phyloP scores from a whole-genome alignment of 2,797 vertebrate species.

The Danio aesculapii region DNA sequence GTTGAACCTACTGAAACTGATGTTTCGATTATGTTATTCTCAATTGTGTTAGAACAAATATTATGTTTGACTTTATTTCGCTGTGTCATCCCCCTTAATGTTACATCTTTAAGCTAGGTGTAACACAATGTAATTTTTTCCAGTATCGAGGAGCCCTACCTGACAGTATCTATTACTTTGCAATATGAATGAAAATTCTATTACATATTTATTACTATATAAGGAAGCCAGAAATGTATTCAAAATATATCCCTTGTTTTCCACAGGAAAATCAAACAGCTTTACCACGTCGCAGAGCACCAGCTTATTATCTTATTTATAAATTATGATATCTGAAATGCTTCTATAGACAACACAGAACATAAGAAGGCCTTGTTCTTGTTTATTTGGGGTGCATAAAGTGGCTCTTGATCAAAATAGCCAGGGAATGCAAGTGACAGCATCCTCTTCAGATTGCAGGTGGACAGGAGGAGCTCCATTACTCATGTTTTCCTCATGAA shows the following conservation, averaged over 20 bases:
- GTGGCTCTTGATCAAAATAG: neutral
- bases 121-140: too few species aligned
- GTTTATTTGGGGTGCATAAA: neutral
- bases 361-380: neutral
- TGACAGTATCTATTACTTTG: neutral
- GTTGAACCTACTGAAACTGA: too few species aligned
- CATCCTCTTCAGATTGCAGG: slow-evolving; percentile 4
- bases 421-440: neutral
- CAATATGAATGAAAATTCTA: neutral
- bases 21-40: too few species aligned
- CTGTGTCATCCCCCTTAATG: too few species aligned
- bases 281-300: neutral
- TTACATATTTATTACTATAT: neutral
- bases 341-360: neutral
- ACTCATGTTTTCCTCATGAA: neutral
- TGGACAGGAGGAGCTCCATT: slow-evolving; percentile 2
- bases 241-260: neutral
- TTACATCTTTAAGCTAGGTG: too few species aligned
- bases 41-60: too few species aligned
- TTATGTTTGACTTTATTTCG: too few species aligned
- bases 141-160: too few species aligned
- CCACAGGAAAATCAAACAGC: neutral
- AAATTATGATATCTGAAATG: neutral
- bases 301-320: neutral
- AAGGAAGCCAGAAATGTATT: neutral